These are phyloP conservation scores for Micromesistius poutassou DNA, from an alignment of 2,797 vertebrate genomes.

Conservation along the genomic window DNA sequence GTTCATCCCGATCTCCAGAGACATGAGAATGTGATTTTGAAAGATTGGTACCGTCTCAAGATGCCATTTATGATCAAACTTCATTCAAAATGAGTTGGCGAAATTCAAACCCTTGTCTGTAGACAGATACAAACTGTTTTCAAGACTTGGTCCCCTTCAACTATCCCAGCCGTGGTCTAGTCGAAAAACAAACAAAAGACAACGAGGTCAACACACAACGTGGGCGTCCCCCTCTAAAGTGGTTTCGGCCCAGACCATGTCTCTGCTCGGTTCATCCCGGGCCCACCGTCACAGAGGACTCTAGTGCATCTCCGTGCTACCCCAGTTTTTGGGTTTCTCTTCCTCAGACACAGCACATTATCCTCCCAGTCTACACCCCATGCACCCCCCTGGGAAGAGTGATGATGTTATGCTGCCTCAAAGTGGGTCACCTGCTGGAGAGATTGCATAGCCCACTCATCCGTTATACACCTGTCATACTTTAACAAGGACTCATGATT, in stretches of 20 bases:
- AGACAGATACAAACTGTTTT: background rate
- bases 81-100: background rate
- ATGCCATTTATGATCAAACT: background rate
- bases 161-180: background rate
- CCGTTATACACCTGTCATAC: constrained; percentile 33
- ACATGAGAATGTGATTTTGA: background rate
- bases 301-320: background rate
- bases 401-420: constrained; percentile 33
- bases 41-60: background rate
- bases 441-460: constrained; percentile 10
- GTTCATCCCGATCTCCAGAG: background rate
- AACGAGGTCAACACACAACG: background rate
- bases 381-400: constrained; percentile 22
- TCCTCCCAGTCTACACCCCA: constrained; percentile 13
- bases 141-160: background rate
- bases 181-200: background rate
- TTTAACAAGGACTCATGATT: constrained; percentile 24
- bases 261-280: background rate
- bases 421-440: constrained; percentile 41
- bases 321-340: constrained; percentile 27
- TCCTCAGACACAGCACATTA: constrained; percentile 12
- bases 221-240: background rate
- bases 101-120: background rate
- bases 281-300: background rate
- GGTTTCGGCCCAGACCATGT: background rate